Percentiles rank a stretch among this genome's conserved stretches.
phyloP scores from a whole-genome alignment of 1,140 invertebrate species.

The Drosophila melanica region DNA sequence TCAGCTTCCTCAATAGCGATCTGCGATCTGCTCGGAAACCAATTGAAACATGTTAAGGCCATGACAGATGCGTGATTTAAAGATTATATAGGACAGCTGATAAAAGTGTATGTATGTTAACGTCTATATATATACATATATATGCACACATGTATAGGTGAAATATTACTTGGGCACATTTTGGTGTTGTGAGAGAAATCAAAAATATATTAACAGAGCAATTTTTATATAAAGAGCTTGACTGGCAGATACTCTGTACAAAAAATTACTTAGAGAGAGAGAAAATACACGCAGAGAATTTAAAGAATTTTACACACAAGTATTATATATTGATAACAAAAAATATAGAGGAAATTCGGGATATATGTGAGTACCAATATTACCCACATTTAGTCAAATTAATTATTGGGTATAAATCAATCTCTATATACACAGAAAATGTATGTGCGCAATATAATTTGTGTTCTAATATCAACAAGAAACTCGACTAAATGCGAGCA shows the following conservation, averaged over 20 bases:
- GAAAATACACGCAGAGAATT: too few relatives aligned
- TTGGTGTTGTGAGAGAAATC: not conserved
- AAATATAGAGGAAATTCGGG: too few relatives aligned
- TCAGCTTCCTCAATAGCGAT: constrained; percentile 15
- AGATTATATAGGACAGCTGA: constrained; percentile 28
- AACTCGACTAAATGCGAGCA: constrained; percentile 49
- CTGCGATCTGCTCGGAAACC: not conserved
- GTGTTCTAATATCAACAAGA: constrained; percentile 47
- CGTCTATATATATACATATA: not conserved
- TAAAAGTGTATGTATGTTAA: not conserved
- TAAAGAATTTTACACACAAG: too few relatives aligned
- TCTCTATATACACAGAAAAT: not conserved
- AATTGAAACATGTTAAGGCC: constrained; percentile 37
- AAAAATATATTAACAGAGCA: not conserved
- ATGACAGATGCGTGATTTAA: constrained; percentile 35
- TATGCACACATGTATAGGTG: not conserved
- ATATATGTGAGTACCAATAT: too few relatives aligned
- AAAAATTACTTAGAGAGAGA: too few relatives aligned
- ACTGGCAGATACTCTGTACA: not conserved
- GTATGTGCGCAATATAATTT: constrained; percentile 16
- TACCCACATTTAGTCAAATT: not conserved
- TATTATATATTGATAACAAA: too few relatives aligned
- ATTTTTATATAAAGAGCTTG: not conserved
- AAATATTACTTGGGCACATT: constrained; percentile 24
- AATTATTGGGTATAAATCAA: not conserved